A percentile compares a stretch with the other conserved stretches of the same genome.
Evolutionary conservation across 2,888 invertebrate species (phyloP).

Genomic region (Heteromurus nitidus): DNA sequence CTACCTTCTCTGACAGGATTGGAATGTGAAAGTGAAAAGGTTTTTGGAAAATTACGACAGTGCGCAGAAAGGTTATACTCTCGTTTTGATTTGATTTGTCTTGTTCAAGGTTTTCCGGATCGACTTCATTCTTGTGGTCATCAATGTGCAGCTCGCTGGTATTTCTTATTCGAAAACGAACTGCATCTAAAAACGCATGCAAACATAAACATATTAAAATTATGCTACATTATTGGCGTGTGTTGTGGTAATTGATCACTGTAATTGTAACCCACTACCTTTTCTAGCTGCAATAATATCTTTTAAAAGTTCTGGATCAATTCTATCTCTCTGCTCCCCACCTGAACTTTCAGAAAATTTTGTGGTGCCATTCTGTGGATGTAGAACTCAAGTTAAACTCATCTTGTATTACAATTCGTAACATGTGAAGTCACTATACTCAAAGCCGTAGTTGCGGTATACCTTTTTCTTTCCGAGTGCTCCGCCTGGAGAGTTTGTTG

Average conservation of each 20-base stretch:
- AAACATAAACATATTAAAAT: background rate
- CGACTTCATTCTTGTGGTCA: constrained; percentile 10
- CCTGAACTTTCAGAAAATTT: too few relatives aligned
- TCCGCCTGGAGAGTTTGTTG: too few relatives aligned
- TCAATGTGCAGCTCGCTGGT: constrained; percentile 47
- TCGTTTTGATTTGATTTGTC: too few relatives aligned
- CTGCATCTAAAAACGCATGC: background rate
- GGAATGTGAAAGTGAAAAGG: constrained; percentile 64
- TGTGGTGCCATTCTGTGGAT: too few relatives aligned
- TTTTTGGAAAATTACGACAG: constrained; percentile 16
- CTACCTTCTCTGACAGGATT: constrained; percentile 17
- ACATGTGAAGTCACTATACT: too few relatives aligned
- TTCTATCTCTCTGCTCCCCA: too few relatives aligned
- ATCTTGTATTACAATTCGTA: too few relatives aligned
- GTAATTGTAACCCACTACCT: background rate
- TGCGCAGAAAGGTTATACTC: background rate
- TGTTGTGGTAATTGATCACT: background rate
- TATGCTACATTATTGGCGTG: background rate
- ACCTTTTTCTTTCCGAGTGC: too few relatives aligned
- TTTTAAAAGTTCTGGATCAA: background rate
- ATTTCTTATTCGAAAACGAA: constrained; percentile 5
- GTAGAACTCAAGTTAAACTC: too few relatives aligned
- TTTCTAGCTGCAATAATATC: constrained; percentile 1
- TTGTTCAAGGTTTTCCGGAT: background rate
- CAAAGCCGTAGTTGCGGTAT: too few relatives aligned